Evolutionary conservation across 1,140 invertebrate species (phyloP), one percentile per base, ranked within the genome.

Genomic region (Drosophila mojavensis): DNA sequence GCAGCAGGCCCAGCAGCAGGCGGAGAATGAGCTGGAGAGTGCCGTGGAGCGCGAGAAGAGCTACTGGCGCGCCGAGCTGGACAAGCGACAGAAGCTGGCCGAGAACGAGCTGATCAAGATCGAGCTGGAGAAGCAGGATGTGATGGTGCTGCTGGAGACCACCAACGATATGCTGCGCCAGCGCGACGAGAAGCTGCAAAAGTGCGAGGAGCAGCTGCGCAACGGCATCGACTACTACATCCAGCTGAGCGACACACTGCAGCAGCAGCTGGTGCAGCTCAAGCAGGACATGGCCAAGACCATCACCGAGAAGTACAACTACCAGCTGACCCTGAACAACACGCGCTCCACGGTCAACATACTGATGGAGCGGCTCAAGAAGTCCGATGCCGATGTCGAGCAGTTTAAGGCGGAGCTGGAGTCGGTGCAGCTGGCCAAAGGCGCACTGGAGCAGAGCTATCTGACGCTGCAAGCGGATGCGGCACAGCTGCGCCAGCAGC

Each of bases 321-420:
- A 93, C 62, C 89, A 94, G 82, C 54, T 93, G 39, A 93, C 93
- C 0, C 79, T 94, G 10, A 92, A 77, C 59, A 93, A 93, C 72
- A 93, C 92, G 3, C 92, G 93, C 6, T 88, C 91, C 60, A 94
- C 93, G 2, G 92, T 94, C 6, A 93, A 94, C 63, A 93, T 93
- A 9, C 78, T 94, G 4, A 93, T 93, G 84, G 93, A 92, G 55
- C 90, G 93, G 20, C 76, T 94, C 2, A 92, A 93, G 70, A 91
- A 93, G 56, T 94, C 93, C 15, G 93, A 94, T 74, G 83, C 91
- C 36, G 93, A 94, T 77, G 93, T 94, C n/a, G 93, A 93, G 78
- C 93, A 93, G 33, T 82, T 93, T 50, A 93, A 93, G 64, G 78
- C 89, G n/a, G 93, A 94, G 78, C 73, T 93, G 30, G 91, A 92